Evolutionary conservation across 2,888 invertebrate species (phyloP).

Genomic region (Drosophila cognata): DNA sequence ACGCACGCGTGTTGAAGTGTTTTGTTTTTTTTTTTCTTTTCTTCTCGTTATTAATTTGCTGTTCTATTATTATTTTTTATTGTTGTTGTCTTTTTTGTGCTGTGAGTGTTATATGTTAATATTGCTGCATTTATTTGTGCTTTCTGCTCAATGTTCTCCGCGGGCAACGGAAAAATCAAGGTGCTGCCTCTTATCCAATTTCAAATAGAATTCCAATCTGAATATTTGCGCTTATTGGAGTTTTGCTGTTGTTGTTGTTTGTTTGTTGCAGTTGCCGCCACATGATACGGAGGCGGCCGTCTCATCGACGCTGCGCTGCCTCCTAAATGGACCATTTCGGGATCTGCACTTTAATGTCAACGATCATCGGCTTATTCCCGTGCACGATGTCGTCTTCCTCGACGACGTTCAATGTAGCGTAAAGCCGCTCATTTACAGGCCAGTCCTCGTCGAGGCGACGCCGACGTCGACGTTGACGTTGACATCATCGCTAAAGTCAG

Average conservation of each 20-base stretch:
- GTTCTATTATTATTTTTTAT: slow-evolving; percentile 5
- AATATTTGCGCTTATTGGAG: slow-evolving; percentile 11
- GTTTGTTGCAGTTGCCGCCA: slow-evolving; percentile 76
- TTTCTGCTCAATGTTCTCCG: slow-evolving; percentile 73
- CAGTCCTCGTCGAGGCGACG: slow-evolving; percentile 62
- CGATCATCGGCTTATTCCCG: slow-evolving; percentile 80
- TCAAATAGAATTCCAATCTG: slow-evolving; percentile 9
- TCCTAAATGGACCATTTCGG: slow-evolving; percentile 82
- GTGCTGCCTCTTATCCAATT: slow-evolving; percentile 40
- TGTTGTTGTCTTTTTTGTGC: background rate
- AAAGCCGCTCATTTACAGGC: slow-evolving; percentile 81
- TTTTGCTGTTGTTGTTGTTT: slow-evolving; percentile 26
- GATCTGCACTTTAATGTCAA: slow-evolving; percentile 78
- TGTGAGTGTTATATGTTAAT: slow-evolving; percentile 23
- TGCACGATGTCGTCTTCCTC: slow-evolving; percentile 82
- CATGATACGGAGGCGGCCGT: slow-evolving; percentile 67
- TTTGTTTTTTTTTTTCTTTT: slow-evolving; percentile 6
- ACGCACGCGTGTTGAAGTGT: slow-evolving; percentile 62
- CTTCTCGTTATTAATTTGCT: background rate
- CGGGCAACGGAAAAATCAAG: slow-evolving; percentile 78
- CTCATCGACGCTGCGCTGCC: slow-evolving; percentile 79
- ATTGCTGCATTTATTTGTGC: slow-evolving; percentile 21
- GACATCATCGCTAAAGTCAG: slow-evolving; percentile 12
- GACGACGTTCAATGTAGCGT: slow-evolving; percentile 79
- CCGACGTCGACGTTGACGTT: slow-evolving; percentile 13